Conservation (phyloP, 1,140 invertebrate species). For the Danaus melanippus region DNA sequence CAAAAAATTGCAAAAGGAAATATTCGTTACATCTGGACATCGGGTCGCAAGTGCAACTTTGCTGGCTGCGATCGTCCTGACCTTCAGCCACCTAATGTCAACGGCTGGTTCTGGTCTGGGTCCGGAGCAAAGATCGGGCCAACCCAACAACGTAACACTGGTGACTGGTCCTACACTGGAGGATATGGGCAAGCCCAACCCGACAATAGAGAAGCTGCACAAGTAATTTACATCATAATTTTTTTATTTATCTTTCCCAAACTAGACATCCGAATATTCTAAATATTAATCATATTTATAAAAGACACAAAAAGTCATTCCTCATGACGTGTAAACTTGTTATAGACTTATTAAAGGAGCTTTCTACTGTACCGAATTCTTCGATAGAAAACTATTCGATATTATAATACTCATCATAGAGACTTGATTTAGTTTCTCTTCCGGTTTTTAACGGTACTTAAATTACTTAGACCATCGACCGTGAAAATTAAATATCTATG, state of each 20-base stretch:
- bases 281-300: no score
- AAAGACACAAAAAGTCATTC: no score
- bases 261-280: no score
- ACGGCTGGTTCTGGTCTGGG: conserved; percentile 96
- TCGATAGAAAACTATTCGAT: conserved; percentile 12
- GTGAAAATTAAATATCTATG: no score
- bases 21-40: conserved; percentile 89
- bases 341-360: no score
- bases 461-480: neutral
- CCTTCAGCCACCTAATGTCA: conserved; percentile 88
- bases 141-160: conserved; percentile 88
- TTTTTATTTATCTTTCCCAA: no score
- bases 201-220: conserved; percentile 90
- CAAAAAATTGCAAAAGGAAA: conserved; percentile 83
- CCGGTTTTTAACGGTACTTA: conserved; percentile 9
- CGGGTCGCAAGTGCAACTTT: conserved; percentile 92
- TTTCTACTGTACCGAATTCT: no score
- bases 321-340: no score
- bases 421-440: conserved; percentile 5
- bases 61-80: conserved; percentile 90
- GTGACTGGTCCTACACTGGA: conserved; percentile 90
- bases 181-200: conserved; percentile 89
- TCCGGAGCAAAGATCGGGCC: conserved; percentile 91
- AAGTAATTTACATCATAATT: conserved; percentile 70
- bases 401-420: conserved; percentile 6